Conservation (phyloP, 2,113 vertebrate genomes). For the Labrus mixtus region DNA sequence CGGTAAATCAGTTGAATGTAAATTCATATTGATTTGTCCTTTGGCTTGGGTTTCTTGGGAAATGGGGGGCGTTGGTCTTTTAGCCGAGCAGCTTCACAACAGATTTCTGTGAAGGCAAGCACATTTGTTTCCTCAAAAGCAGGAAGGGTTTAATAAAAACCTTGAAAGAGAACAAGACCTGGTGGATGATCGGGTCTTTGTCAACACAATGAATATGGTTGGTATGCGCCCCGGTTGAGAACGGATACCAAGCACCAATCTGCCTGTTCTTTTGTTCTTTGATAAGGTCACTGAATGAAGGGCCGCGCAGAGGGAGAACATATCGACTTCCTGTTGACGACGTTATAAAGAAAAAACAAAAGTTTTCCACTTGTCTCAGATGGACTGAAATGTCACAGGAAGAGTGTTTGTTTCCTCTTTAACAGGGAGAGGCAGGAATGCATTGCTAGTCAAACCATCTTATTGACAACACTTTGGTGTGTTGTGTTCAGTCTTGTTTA, state of each 20-base stretch:
- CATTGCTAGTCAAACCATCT: not conserved
- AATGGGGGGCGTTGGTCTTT: not conserved
- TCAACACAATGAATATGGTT: not conserved
- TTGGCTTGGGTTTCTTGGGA: not conserved
- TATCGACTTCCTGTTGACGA: slow-evolving; percentile 25
- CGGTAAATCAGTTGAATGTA: slow-evolving; percentile 16
- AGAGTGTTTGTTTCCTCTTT: not conserved
- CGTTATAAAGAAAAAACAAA: not conserved
- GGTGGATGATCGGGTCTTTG: not conserved
- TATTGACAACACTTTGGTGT: not conserved
- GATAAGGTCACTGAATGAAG: slow-evolving; percentile 43
- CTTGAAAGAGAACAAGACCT: not conserved
- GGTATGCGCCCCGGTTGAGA: not conserved
- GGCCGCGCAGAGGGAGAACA: slow-evolving; percentile 1
- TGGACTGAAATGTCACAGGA: slow-evolving; percentile 35
- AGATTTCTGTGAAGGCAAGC: slow-evolving; percentile 21
- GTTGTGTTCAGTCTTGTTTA: not conserved
- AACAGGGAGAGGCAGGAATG: not conserved
- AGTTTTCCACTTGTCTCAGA: not conserved
- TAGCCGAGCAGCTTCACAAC: not conserved
- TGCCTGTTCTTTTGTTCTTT: slow-evolving; percentile 19
- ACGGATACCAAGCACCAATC: slow-evolving; percentile 21
- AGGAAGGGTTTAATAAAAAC: not conserved
- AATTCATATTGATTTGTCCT: slow-evolving; percentile 34
- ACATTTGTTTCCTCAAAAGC: slow-evolving; percentile 21